Evolutionary conservation across 2,113 vertebrate genomes (phyloP), one percentile per base, ranked within the genome.

Genomic region (Protobothrops mucrosquamatus): DNA sequence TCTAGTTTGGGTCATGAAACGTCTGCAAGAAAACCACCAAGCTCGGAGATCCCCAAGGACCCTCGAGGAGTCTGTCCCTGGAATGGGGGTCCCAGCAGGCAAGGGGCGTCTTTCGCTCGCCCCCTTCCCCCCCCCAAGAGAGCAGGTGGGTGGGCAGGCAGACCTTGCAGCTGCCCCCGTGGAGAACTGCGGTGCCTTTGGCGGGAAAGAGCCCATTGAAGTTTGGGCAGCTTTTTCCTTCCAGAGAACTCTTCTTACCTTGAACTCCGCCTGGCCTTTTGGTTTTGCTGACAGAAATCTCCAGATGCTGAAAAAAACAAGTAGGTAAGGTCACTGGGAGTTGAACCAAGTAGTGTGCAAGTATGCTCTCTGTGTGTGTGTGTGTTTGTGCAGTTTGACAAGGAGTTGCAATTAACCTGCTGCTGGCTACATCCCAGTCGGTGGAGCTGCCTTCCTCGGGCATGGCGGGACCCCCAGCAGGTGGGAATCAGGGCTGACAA

Each of bases 241-340:
- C 95, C 46, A 96, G 95, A 94, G 96, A 97, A 93, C 94, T 92
- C 94, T 95, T 96, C 94, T 95, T 96, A 74, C 96, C 29, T n/a
- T 96, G 97, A 98, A 93, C 97, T 98, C 97, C 95, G 12, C 95
- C 89, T 96, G 97, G 97, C 97, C 97, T 96, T 89, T 86, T 89
- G 87, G 96, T 92, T 97, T 95, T 96, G 96, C 95, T 97, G 98
- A 95, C 96, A 96, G 97, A 96, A 97, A 96, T 97, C 96, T 92
- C 54, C 93, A 54, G 92, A 95, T 95, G 93, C 74, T n/a, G 57
- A 88, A 92, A 52, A 88, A 96, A 93, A 93, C 69, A 95, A 95
- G 93, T 96, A 97, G 97, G 97, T 97, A 96, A 97, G 98, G 98
- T 98, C 96, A 94, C 93, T 94, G 91, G 97, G 97, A 98, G 97